Conservation (phyloP, 2,797 vertebrate genomes). For the Gobionotothen gibberifrons region DNA sequence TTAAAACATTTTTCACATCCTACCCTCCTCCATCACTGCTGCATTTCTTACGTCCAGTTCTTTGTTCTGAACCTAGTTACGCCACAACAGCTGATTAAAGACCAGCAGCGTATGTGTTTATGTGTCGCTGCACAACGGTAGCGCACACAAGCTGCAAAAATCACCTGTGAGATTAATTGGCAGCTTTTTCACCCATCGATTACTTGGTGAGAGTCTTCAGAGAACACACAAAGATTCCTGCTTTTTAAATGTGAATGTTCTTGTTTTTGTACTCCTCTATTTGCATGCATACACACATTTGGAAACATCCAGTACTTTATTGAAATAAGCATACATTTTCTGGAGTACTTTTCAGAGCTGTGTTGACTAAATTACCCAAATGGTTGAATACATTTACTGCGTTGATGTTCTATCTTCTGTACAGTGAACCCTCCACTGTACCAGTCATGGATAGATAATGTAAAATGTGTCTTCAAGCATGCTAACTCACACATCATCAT, state of each 20-base stretch:
- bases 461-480: constrained; percentile 1
- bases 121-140: constrained; percentile 11
- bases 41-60: constrained; percentile 13
- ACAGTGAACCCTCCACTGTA: not conserved
- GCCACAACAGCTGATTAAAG: not conserved
- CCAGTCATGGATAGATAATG: not conserved
- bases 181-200: too few species aligned
- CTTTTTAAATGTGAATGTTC: too few species aligned
- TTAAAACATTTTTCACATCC: not conserved
- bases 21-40: not conserved
- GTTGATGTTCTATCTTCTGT: not conserved
- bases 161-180: too few species aligned
- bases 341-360: too few species aligned
- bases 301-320: too few species aligned
- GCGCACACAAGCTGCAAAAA: not conserved
- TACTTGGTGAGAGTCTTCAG: too few species aligned
- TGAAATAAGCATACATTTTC: too few species aligned
- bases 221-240: too few species aligned
- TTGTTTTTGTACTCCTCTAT: too few species aligned
- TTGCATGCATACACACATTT: too few species aligned
- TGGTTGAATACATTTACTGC: not conserved
- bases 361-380: too few species aligned
- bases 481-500: constrained; percentile 15
- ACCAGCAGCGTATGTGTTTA: not conserved
- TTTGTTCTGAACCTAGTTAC: constrained; percentile 5